Base-by-base conservation (phyloP, 2,888 invertebrate species). In the Calliscelio sp. region DNA sequence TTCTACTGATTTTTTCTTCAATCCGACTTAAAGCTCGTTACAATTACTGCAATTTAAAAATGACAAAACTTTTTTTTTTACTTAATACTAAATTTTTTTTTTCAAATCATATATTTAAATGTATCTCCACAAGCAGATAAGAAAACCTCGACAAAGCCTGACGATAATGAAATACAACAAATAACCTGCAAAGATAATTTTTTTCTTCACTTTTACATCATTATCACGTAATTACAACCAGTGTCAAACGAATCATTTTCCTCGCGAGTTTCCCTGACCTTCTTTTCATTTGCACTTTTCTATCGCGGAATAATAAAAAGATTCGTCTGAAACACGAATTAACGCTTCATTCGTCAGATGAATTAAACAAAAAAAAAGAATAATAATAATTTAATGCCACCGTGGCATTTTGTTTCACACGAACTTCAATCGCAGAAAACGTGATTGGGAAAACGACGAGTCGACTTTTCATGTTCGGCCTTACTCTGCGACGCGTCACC, bases 111-210 rank as follows among this genome's bases (percentile, higher is more conserved):
- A n/a, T n/a, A n/a, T n/a, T n/a, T n/a, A n/a, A n/a, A n/a, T n/a
- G n/a, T n/a, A n/a, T n/a, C n/a, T n/a, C n/a, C n/a, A 55, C 10
- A 51, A 25, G 1, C 1, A n/a, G n/a, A 1, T 63, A 63, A 44
- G 22, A 16, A 63, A 63, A 25, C 38, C 44, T 63, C 44, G 44
- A 44, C 16, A 22, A 59, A 59, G 20, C 11, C 14, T 5, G 20
- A 10, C 41, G 41, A n/a, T 73, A 73, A 73, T 73, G 59, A 73
- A 73, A 73, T 73, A 73, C 73, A 73, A 49, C 73, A 24, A 53
- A 55, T 74, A 74, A 63, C 74, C 74, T 74, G 61, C 44, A 74
- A 74, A 74, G 74, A 74, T 74, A 63, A 63, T 74, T 41, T 73
- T 73, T n/a, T 74, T 51, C 53, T 28, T 53, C 28, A 41, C 53